Percentiles rank a stretch among this genome's conserved stretches.
Conservation (phyloP, 2,113 vertebrate species). For the Aix galericulata region DNA sequence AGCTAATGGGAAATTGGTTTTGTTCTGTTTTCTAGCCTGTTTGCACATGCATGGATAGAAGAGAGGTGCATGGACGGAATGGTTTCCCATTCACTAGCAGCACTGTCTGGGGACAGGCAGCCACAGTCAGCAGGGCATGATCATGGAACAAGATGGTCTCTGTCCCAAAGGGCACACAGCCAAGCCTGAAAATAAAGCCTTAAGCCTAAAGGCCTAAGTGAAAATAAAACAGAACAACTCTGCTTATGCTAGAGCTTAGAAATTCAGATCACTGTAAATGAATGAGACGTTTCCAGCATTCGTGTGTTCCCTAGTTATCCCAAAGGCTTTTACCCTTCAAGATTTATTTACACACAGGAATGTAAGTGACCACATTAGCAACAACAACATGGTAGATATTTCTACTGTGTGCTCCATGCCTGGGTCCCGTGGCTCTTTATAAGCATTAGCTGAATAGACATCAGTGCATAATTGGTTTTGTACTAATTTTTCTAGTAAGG, state of each 20-base stretch:
- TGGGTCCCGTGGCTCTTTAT: background rate
- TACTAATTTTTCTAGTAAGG: background rate
- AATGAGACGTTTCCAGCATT: constrained; percentile 24
- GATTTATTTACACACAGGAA: constrained; percentile 56
- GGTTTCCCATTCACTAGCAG: background rate
- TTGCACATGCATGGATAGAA: background rate
- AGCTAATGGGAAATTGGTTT: fast-evolving
- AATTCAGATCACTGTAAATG: background rate
- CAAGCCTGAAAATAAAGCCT: background rate
- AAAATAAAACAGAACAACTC: background rate
- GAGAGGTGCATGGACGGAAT: background rate
- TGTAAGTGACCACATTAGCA: constrained; percentile 25
- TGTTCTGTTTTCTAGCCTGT: fast-evolving
- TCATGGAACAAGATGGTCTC: fast-evolving
- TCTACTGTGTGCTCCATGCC: background rate
- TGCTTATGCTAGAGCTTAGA: background rate
- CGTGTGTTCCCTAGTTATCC: background rate
- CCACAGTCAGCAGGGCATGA: background rate
- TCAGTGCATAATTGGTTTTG: background rate
- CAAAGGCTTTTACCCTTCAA: constrained; percentile 32
- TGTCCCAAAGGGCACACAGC: background rate
- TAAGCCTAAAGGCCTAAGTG: background rate
- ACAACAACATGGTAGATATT: background rate
- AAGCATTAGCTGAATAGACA: constrained; percentile 11
- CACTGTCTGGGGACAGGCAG: background rate